phyloP scores from a whole-genome alignment of 2,888 invertebrate species.

The Thysanoteuthis rhombus region DNA sequence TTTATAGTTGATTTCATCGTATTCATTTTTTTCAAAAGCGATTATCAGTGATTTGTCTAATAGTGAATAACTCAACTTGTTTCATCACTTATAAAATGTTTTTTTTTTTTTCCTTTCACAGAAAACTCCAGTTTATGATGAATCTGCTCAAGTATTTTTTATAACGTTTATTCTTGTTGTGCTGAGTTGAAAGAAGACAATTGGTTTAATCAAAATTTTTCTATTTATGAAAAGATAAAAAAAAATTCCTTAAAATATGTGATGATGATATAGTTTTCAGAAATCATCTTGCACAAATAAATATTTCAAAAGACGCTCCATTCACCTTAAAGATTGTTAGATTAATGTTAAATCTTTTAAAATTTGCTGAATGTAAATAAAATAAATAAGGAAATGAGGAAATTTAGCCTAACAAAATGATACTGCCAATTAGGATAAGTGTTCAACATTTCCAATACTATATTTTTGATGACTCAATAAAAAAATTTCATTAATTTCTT shows the following conservation, averaged over 20 bases:
- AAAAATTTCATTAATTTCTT: background rate
- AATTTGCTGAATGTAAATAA: background rate
- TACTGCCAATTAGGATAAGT: background rate
- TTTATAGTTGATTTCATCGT: too few relatives aligned
- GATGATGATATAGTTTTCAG: too few relatives aligned
- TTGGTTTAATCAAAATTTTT: background rate
- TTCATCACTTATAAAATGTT: too few relatives aligned
- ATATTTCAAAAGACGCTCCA: too few relatives aligned
- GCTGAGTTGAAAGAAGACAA: background rate
- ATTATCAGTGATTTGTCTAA: too few relatives aligned
- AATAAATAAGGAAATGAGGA: background rate
- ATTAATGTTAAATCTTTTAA: background rate
- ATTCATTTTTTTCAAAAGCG: too few relatives aligned
- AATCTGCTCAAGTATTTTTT: background rate
- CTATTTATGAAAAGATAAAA: too few relatives aligned
- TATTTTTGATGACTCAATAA: conserved; percentile 14
- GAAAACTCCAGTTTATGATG: background rate
- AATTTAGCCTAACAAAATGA: too few relatives aligned
- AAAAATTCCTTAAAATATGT: too few relatives aligned
- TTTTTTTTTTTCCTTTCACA: background rate
- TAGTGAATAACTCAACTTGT: too few relatives aligned
- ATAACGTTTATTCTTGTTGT: background rate
- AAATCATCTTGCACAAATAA: too few relatives aligned
- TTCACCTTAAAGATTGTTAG: background rate
- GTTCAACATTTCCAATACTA: background rate